Conservation (phyloP, 2,113 vertebrate species). For the Bungarus multicinctus region DNA sequence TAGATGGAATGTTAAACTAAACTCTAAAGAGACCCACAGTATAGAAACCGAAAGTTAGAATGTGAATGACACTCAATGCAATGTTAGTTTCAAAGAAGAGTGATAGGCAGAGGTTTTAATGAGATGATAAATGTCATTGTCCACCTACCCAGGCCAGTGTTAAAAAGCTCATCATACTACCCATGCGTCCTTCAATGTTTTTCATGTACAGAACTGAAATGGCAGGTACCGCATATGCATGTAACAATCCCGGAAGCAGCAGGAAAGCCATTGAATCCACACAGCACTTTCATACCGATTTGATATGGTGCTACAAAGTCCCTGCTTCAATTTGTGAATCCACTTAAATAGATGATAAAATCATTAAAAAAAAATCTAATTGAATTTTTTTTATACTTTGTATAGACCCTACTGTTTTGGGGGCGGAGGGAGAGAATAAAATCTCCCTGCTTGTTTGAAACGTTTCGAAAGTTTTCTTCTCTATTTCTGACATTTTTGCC, state of each 20-base stretch:
- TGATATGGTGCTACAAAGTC: neutral
- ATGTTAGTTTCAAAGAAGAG: neutral
- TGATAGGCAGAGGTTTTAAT: neutral
- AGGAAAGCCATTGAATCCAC: neutral
- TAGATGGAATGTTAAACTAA: neutral
- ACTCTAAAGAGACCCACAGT: neutral
- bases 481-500: neutral
- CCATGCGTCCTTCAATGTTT: neutral
- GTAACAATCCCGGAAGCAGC: neutral
- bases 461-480: neutral
- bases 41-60: neutral
- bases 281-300: neutral
- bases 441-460: neutral
- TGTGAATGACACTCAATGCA: neutral
- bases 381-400: neutral
- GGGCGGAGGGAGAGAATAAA: neutral
- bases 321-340: neutral
- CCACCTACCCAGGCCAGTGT: neutral
- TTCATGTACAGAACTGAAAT: neutral
- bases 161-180: neutral
- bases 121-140: neutral
- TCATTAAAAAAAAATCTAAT: neutral
- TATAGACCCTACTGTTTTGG: neutral
- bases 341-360: neutral
- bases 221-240: neutral